Conservation (phyloP, 2,113 vertebrate genomes). For the Ginglymostoma cirratum region DNA sequence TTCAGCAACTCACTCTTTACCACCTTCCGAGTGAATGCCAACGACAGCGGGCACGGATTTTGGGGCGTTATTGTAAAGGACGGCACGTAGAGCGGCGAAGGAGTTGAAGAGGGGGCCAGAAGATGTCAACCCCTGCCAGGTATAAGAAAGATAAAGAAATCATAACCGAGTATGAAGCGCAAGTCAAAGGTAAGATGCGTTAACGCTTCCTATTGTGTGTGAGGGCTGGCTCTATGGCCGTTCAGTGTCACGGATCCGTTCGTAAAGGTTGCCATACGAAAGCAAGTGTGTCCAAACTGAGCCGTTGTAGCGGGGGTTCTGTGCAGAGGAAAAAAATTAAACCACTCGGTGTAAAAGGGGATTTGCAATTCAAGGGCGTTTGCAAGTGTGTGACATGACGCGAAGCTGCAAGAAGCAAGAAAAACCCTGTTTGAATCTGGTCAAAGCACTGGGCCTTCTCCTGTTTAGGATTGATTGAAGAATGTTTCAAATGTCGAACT, state of each 20-base stretch:
- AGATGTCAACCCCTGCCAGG: slow-evolving; percentile 83
- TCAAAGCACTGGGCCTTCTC: background rate
- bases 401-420: background rate
- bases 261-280: no score
- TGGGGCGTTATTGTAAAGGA: background rate
- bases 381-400: background rate
- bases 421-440: background rate
- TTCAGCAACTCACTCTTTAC: background rate
- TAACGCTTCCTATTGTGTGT: background rate
- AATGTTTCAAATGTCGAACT: background rate
- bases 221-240: background rate
- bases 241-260: background rate
- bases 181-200: slow-evolving; percentile 83
- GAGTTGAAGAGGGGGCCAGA: slow-evolving; percentile 42
- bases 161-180: slow-evolving; percentile 89
- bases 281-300: no score
- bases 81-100: background rate
- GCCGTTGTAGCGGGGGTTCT: no score
- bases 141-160: slow-evolving; percentile 99
- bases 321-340: background rate
- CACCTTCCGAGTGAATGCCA: background rate
- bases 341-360: background rate
- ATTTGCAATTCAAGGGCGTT: slow-evolving; percentile 4
- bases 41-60: background rate
- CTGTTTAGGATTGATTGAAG: background rate